Base-by-base conservation (phyloP, 1,140 invertebrate genomes). In the Euschistus heros region DNA sequence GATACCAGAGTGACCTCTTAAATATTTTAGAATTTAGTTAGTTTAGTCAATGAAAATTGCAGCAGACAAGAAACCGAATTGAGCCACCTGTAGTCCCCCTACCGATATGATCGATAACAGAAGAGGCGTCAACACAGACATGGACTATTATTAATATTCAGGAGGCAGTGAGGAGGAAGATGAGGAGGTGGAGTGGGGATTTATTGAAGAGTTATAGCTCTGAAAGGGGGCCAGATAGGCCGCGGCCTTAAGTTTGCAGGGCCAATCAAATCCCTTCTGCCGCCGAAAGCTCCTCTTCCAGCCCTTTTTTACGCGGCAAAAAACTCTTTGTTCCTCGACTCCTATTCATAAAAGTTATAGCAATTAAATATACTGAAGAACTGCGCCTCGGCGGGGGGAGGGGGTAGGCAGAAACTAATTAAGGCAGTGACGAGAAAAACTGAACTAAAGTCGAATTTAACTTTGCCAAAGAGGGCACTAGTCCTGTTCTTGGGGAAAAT, bases 381-480 rank as follows among this genome's bases (percentile, higher is more conserved):
- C 20, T 57, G 54, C 24, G 15, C 18, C n/a, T 20, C n/a, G 47
- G 20, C 6, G 7, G 14, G 54, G 54, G 6, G 6, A 22, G n/a
- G 18, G 18, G 20, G 54, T n/a, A n/a, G 22, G 18, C 2, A 57
- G 54, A 57, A 50, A 50, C 47, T 50, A 50, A 50, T 50, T 50
- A 50, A 50, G 47, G n/a, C 47, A 50, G 47, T 50, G 47, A 50
- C 47, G 47, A 22, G 47, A 50, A 50, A 50, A 50, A 50, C 47
- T 50, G 47, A 22, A 50, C n/a, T 20, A 50, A 50, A 50, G 47
- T 50, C 47, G 47, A 50, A 50, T 50, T 50, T 50, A 50, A 50
- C 47, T 50, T 50, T 50, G 47, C n/a, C 47, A 50, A 50, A 50
- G 47, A 50, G 47, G 33, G 33, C 33, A 10, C 33, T 37, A 37